Base-by-base conservation (phyloP, 2,888 invertebrate genomes). In the Yponomeuta malinellus region DNA sequence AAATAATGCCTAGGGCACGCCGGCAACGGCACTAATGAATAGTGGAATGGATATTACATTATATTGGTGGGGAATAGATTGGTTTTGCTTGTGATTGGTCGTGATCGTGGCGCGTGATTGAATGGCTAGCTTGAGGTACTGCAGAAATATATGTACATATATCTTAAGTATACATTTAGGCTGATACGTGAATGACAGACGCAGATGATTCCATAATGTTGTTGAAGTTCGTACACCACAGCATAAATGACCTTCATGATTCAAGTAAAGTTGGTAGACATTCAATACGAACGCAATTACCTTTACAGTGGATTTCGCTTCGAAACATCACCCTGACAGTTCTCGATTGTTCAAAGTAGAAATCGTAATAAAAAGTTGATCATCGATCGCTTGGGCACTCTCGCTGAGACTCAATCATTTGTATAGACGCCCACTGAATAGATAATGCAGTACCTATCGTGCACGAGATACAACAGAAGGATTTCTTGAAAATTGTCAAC, bases 351-450 rank as follows among this genome's bases (percentile, higher is more conserved):
- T 59, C 52, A 15, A 59, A 59, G 12, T 59, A 59, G 52, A 59
- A 59, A 59, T 59, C 52, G 15, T 59, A 59, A 59, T 59, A 59
- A 59, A 59, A 59, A 59, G 52, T 15, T 3, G 12, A 65, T 12
- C 31, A 65, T 33, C 65, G 64, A 64, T 64, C 64, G 64, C 29
- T 23, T 64, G 23, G 23, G 23, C 23, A 29, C 31, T 23, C 64
- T 64, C 23, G 23, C 64, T 64, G 64, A 2, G 33, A n/a, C n/a
- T n/a, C 37, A 15, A 37, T 67, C 37, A 67, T 67, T 67, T n/a
- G 67, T 43, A 31, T 66, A 52, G 68, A 70, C 70, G 70, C 70
- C 63, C 70, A 63, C 37, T 10, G 70, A 70, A 70, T 70, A 63
- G 63, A 43, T 70, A 63, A 70, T 68, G 70, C 15, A 63, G 8